These are phyloP conservation scores for Xyrauchen texanus DNA, from an alignment of 2,113 vertebrate genomes.

Conservation along the genomic window DNA sequence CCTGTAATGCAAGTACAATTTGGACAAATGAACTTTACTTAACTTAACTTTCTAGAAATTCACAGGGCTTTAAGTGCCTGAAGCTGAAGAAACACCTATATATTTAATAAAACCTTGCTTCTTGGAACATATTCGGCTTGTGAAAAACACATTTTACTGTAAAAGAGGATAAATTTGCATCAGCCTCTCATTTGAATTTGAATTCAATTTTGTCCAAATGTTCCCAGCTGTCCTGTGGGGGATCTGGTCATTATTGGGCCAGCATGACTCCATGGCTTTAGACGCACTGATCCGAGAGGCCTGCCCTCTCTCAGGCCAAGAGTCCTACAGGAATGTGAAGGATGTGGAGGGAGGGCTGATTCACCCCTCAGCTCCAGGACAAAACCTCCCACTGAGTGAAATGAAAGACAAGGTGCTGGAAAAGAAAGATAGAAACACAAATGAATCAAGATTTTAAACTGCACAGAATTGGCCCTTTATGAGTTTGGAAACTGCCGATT, in stretches of 20 bases:
- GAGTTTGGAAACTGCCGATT: too few relatives aligned
- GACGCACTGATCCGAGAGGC: not conserved
- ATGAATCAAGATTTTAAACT: slow-evolving; percentile 49
- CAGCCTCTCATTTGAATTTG: too few relatives aligned
- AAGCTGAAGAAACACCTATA: too few relatives aligned
- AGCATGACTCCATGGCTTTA: not conserved
- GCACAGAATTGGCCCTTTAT: slow-evolving; percentile 45
- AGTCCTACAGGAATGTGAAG: slow-evolving; percentile 24
- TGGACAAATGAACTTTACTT: too few relatives aligned
- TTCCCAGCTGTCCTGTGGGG: not conserved
- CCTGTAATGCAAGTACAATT: too few relatives aligned
- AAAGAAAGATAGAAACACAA: slow-evolving; percentile 38
- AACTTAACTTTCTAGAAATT: too few relatives aligned
- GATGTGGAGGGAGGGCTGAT: slow-evolving; percentile 11
- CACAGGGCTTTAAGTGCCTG: too few relatives aligned
- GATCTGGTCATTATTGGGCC: slow-evolving; percentile 36
- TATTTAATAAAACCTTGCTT: too few relatives aligned
- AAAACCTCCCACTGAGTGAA: slow-evolving; percentile 19
- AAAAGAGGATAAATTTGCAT: too few relatives aligned
- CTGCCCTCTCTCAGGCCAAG: slow-evolving; percentile 25
- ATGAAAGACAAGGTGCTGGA: slow-evolving; percentile 36
- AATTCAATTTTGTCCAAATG: too few relatives aligned
- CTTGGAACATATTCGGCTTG: too few relatives aligned
- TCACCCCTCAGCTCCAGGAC: slow-evolving; percentile 32
- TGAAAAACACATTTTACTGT: too few relatives aligned